Conservation (phyloP, 2,797 vertebrate species). For the Molossus alvarezi region DNA sequence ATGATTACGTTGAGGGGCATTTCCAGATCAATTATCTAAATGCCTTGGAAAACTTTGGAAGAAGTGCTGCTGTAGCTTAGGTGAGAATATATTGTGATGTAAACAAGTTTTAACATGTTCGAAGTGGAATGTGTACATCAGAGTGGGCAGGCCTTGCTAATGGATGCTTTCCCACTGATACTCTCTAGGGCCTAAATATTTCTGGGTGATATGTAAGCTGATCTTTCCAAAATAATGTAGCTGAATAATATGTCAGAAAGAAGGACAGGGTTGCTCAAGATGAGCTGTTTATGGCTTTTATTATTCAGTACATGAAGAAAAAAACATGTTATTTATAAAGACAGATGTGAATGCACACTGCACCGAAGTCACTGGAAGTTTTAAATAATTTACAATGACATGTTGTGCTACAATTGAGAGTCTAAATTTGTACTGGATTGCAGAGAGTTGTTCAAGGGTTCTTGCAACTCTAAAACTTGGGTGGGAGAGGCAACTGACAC, state of each 20-base stretch:
- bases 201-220: slow-evolving; percentile 51
- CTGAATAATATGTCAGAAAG: slow-evolving; percentile 60
- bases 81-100: slow-evolving; percentile 39
- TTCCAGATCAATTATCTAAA: slow-evolving; percentile 34
- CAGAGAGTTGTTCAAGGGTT: slow-evolving; percentile 13
- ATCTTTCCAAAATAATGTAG: slow-evolving; percentile 71
- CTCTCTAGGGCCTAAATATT: slow-evolving; percentile 67
- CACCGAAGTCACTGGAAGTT: slow-evolving; percentile 52
- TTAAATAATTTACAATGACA: slow-evolving; percentile 73
- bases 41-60: neutral
- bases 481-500: neutral
- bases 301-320: slow-evolving; percentile 66
- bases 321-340: slow-evolving; percentile 70
- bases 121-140: neutral
- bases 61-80: neutral
- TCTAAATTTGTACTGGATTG: slow-evolving; percentile 49
- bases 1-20: slow-evolving; percentile 19
- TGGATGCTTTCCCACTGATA: slow-evolving; percentile 62
- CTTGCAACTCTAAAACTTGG: neutral
- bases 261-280: slow-evolving; percentile 43
- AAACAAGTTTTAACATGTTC: slow-evolving; percentile 61
- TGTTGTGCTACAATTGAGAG: slow-evolving; percentile 33
- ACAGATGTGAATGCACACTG: slow-evolving; percentile 68
- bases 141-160: neutral
- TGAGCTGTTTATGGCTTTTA: slow-evolving; percentile 69